phyloP scores from a whole-genome alignment of 2,888 invertebrate species.

The Andricus curvator region DNA sequence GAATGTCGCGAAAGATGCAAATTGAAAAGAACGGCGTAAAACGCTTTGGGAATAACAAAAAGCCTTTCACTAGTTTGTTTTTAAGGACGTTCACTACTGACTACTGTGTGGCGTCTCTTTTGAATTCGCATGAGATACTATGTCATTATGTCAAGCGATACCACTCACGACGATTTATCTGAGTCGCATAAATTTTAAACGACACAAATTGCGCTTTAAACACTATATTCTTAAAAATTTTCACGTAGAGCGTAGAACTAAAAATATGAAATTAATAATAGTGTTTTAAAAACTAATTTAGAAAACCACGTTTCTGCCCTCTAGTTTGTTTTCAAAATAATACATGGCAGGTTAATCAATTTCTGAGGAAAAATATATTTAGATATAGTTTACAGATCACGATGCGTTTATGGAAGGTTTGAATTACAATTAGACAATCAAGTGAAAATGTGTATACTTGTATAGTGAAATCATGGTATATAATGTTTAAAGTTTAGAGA shows the following conservation, averaged over 20 bases:
- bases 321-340: not conserved
- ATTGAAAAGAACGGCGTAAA: slow-evolving; percentile 36
- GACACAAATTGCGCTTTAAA: not conserved
- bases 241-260: not conserved
- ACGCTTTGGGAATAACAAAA: slow-evolving; percentile 35
- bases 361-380: not conserved
- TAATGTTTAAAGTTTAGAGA: no score
- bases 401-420: not conserved
- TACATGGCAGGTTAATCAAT: not conserved
- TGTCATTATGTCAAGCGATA: slow-evolving; percentile 40
- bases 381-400: not conserved
- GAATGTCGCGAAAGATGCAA: slow-evolving; percentile 37
- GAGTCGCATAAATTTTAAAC: slow-evolving; percentile 25
- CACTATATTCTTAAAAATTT: not conserved
- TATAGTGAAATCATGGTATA: no score
- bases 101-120: slow-evolving; percentile 34
- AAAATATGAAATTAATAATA: slow-evolving; percentile 3
- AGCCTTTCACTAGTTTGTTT: slow-evolving; percentile 37
- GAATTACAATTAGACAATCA: not conserved
- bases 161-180: slow-evolving; percentile 29
- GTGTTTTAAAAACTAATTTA: not conserved
- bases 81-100: slow-evolving; percentile 33
- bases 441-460: no score
- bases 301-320: not conserved
- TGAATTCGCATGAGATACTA: slow-evolving; percentile 30